These are phyloP conservation scores for Schizopygopsis pylzovi DNA, from an alignment of 2,797 vertebrate species.

Conservation along the genomic window DNA sequence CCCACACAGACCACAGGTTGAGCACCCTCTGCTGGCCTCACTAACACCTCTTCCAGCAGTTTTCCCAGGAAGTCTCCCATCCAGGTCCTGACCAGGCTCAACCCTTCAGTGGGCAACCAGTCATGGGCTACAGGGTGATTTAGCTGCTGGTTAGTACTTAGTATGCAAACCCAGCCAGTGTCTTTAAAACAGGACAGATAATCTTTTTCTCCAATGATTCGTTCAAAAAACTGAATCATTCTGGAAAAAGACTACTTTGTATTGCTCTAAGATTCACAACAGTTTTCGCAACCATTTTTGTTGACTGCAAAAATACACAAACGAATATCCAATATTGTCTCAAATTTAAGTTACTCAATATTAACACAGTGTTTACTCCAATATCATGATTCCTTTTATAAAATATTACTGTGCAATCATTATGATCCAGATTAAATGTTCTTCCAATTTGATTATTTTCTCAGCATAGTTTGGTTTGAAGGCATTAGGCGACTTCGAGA, in stretches of 20 bases:
- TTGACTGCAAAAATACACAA: neutral
- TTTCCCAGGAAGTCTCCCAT: too few species aligned
- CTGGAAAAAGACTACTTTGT: neutral
- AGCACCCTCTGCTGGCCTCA: too few species aligned
- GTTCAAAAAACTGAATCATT: neutral
- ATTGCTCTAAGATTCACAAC: neutral
- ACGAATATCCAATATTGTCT: neutral
- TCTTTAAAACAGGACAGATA: neutral
- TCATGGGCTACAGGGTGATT: too few species aligned
- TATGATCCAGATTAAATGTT: conserved; percentile 18
- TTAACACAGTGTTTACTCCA: neutral
- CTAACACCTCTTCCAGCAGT: too few species aligned
- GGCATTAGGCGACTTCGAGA: conserved; percentile 12
- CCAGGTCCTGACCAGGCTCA: too few species aligned
- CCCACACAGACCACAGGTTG: too few species aligned
- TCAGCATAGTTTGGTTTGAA: conserved; percentile 33
- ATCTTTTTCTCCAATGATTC: neutral
- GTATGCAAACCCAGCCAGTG: neutral
- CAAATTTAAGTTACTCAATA: neutral
- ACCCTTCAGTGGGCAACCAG: too few species aligned
- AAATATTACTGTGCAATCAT: neutral
- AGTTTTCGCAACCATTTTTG: neutral
- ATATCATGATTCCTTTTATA: neutral
- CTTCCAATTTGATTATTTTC: conserved; percentile 14
- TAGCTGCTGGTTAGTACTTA: neutral